phyloP scores from a whole-genome alignment of 2,113 vertebrate species.

The Carollia perspicillata region DNA sequence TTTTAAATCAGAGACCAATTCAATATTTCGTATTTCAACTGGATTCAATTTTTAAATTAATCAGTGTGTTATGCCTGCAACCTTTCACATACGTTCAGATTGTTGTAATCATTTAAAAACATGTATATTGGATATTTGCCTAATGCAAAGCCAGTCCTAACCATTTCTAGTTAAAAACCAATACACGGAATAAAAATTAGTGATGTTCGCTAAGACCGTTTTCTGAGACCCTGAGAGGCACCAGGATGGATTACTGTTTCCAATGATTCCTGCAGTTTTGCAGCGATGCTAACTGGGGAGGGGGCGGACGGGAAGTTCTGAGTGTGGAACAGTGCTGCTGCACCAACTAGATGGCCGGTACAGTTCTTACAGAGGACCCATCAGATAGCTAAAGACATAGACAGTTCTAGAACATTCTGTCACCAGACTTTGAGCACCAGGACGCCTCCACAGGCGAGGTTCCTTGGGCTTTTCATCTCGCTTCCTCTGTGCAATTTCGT shows the following conservation, averaged over 20 bases:
- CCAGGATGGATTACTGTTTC: slow-evolving; percentile 45
- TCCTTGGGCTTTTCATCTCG: slow-evolving; percentile 61
- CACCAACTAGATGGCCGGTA: not conserved
- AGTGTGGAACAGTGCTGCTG: rapidly evolving
- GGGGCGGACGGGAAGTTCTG: not conserved
- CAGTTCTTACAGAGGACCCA: not conserved
- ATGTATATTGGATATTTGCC: not conserved
- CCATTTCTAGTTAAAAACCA: not conserved
- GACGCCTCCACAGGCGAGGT: slow-evolving; percentile 61
- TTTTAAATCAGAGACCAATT: not conserved
- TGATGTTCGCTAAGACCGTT: not conserved
- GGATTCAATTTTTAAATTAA: not conserved
- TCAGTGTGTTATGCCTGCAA: not conserved
- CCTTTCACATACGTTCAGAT: not conserved
- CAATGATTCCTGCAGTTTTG: slow-evolving; percentile 6
- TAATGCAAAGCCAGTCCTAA: not conserved
- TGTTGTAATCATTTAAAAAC: not conserved
- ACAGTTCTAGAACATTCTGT: slow-evolving; percentile 53
- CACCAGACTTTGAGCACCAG: not conserved
- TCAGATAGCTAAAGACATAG: not conserved
- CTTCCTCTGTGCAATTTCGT: slow-evolving; percentile 68
- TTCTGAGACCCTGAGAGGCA: slow-evolving; percentile 48
- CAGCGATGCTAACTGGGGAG: not conserved
- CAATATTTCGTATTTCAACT: not conserved
- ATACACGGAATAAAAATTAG: not conserved